Evolutionary conservation across 2,888 invertebrate species (phyloP).

Genomic region (Anarsia innoxiella): DNA sequence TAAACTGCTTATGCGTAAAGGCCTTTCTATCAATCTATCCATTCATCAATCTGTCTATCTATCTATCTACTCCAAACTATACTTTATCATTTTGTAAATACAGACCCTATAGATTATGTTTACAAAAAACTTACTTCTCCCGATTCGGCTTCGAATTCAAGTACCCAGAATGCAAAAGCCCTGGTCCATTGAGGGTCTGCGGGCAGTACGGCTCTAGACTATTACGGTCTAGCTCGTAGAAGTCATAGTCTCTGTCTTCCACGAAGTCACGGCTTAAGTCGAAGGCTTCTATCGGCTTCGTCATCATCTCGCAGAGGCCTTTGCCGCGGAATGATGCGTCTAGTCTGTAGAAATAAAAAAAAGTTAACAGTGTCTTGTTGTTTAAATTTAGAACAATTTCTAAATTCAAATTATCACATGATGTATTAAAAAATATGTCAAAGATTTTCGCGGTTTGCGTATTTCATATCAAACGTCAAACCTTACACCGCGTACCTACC

Average conservation of each 20-base stretch:
- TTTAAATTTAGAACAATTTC: no score
- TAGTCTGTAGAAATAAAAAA: slow-evolving; percentile 61
- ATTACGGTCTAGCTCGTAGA: slow-evolving; percentile 85
- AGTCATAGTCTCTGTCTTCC: slow-evolving; percentile 84
- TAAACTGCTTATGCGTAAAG: no score
- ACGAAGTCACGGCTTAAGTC: slow-evolving; percentile 77
- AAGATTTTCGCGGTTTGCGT: no score
- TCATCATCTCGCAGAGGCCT: slow-evolving; percentile 85
- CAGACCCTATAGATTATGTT: no score
- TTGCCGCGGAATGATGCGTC: slow-evolving; percentile 81
- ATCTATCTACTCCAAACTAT: no score
- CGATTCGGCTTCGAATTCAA: slow-evolving; percentile 44
- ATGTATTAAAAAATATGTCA: no score
- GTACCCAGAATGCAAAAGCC: slow-evolving; percentile 59
- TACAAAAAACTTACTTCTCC: slow-evolving; percentile 3
- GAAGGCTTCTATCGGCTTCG: slow-evolving; percentile 81
- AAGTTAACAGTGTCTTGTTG: no score
- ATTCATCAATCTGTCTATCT: no score
- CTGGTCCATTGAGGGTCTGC: slow-evolving; percentile 51
- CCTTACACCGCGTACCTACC: slow-evolving; percentile 4
- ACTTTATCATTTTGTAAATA: no score
- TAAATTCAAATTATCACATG: no score
- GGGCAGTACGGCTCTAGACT: slow-evolving; percentile 78
- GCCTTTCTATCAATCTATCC: no score
- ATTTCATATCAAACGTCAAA: background rate